Evolutionary conservation across 1,140 invertebrate genomes (phyloP).

Genomic region (Mactra quadrangularis): DNA sequence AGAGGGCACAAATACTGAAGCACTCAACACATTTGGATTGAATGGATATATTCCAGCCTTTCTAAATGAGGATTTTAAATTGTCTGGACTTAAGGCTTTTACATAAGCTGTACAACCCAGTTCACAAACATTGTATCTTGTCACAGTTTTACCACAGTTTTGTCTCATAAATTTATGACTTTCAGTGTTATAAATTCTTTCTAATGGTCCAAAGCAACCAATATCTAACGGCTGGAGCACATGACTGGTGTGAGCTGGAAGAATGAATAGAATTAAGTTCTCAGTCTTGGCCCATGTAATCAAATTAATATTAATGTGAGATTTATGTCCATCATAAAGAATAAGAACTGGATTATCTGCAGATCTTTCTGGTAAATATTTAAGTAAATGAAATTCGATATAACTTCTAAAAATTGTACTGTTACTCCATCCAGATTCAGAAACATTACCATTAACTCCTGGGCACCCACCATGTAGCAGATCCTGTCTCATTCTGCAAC

Average conservation of each 20-base stretch:
- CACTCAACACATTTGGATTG: too few relatives aligned
- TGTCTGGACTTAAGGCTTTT: constrained; percentile 5
- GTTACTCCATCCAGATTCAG: constrained; percentile 40
- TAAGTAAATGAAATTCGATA: constrained; percentile 30
- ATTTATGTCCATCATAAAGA: constrained; percentile 42
- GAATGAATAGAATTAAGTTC: background rate
- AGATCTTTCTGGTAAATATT: background rate
- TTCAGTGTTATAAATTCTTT: constrained; percentile 24
- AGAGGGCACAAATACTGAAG: too few relatives aligned
- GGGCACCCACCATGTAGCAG: constrained; percentile 21
- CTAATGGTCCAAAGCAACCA: constrained; percentile 21
- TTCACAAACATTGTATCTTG: constrained; percentile 31
- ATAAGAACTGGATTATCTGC: constrained; percentile 16
- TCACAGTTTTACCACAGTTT: constrained; percentile 6
- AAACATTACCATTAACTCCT: constrained; percentile 14
- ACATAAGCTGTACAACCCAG: constrained; percentile 7
- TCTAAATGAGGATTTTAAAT: constrained; percentile 3
- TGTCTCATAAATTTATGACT: constrained; percentile 21
- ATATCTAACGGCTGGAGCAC: constrained; percentile 29
- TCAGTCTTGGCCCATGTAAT: constrained; percentile 12
- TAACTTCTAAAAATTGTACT: constrained; percentile 6
- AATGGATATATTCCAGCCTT: constrained; percentile 30
- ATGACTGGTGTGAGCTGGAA: constrained; percentile 20
- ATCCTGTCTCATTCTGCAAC: constrained; percentile 75
- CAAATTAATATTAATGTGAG: constrained; percentile 20